These are phyloP conservation scores for Lacerta viridis DNA, from an alignment of 2,797 vertebrate species.

Conservation along the genomic window DNA sequence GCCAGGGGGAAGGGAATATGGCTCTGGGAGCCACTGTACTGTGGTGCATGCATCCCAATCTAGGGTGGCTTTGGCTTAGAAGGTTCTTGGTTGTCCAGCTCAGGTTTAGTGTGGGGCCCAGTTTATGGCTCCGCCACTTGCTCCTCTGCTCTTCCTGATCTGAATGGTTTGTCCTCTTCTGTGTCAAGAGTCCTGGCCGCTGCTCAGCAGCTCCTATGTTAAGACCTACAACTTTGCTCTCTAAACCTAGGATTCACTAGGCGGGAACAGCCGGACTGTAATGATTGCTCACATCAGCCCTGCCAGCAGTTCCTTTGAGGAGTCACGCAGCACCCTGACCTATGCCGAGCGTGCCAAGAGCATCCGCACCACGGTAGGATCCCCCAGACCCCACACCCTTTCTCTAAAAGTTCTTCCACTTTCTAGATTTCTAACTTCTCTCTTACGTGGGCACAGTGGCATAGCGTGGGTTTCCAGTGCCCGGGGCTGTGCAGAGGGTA, in stretches of 20 bases:
- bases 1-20: not conserved
- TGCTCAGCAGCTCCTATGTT: not conserved
- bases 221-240: not conserved
- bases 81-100: not conserved
- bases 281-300: conserved; percentile 98
- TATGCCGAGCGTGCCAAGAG: conserved; percentile 94
- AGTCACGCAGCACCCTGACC: conserved; percentile 91
- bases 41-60: not conserved
- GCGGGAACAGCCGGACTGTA: conserved; percentile 92
- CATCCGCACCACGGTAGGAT: conserved; percentile 89
- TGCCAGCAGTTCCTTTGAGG: conserved; percentile 91
- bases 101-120: not conserved
- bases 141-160: not conserved
- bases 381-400: not conserved
- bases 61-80: not conserved
- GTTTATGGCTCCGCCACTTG: too few relatives aligned
- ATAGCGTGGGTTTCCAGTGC: not conserved
- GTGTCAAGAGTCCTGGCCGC: too few relatives aligned
- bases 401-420: not conserved
- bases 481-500: too few relatives aligned
- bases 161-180: not conserved
- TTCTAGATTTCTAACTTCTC: not conserved
- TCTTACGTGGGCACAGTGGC: not conserved
- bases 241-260: conserved; percentile 87
- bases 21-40: too few relatives aligned